Evolutionary conservation across 53 echinoderm and acorn worm genomes (phyloP).

Genomic region (Holothuria leucospilota): DNA sequence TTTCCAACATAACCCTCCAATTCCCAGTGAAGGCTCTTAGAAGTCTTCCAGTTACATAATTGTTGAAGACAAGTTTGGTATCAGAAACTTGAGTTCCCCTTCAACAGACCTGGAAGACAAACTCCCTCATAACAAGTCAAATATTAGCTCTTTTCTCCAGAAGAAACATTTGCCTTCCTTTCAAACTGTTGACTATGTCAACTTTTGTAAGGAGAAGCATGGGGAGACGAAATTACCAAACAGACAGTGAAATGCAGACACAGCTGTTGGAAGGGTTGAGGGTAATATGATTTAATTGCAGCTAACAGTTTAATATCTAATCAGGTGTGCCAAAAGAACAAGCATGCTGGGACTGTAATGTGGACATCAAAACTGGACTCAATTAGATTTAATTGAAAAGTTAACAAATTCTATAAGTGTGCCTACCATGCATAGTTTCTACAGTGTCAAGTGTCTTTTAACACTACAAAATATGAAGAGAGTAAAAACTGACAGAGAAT

Average conservation of each 20-base stretch:
- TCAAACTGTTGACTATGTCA: constrained; percentile 22
- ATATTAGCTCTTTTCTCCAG: constrained; percentile 21
- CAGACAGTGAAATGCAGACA: neutral
- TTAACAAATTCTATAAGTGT: constrained; percentile 3
- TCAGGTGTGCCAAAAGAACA: neutral
- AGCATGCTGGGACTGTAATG: constrained; percentile 26
- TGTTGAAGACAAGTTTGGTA: no score
- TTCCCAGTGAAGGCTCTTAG: no score
- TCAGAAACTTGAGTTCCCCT: no score
- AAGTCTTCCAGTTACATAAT: no score
- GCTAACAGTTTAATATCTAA: constrained; percentile 17
- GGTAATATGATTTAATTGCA: constrained; percentile 12
- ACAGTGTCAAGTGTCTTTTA: no score
- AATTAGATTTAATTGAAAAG: constrained; percentile 22
- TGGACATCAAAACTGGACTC: constrained; percentile 5
- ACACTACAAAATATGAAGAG: no score
- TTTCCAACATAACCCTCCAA: no score
- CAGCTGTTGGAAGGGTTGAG: neutral
- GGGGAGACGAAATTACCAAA: neutral
- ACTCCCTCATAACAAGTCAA: constrained; percentile 1
- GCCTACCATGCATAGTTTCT: no score
- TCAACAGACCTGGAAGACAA: constrained; percentile 4
- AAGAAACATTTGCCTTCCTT: constrained; percentile 10
- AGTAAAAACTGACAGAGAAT: no score
- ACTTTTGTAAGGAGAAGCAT: neutral